Evolutionary conservation across 2,113 vertebrate genomes (phyloP).

Genomic region (Chionomys nivalis): DNA sequence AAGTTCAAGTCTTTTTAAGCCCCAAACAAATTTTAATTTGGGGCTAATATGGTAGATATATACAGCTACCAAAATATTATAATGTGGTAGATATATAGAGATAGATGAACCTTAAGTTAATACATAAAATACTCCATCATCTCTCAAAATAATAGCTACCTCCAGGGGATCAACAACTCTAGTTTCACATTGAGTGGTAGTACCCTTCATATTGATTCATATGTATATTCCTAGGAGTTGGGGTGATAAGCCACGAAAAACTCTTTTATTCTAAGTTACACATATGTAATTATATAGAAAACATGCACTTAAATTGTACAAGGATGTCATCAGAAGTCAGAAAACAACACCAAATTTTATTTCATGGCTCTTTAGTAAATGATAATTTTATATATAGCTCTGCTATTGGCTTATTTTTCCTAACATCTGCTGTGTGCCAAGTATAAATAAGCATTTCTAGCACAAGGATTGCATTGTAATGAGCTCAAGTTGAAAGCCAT

Average conservation of each 20-base stretch:
- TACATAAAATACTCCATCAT: neutral
- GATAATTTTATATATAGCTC: neutral
- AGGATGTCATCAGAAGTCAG: neutral
- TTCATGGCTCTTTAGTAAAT: neutral
- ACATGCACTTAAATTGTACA: no score
- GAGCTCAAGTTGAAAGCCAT: neutral
- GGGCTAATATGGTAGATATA: neutral
- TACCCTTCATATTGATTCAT: neutral
- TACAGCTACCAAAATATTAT: neutral
- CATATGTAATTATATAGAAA: no score
- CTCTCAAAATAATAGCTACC: conserved; percentile 11
- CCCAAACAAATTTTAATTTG: neutral
- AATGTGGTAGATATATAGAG: neutral
- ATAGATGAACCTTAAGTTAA: neutral
- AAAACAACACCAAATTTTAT: conserved; percentile 35
- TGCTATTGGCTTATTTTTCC: conserved; percentile 30
- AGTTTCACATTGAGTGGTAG: neutral
- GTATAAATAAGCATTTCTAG: neutral
- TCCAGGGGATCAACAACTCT: neutral
- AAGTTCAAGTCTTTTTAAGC: neutral
- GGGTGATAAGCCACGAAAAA: neutral
- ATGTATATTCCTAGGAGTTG: neutral
- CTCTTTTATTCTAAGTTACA: neutral
- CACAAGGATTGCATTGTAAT: neutral
- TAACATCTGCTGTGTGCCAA: neutral